Evolutionary conservation across 2,888 invertebrate genomes (phyloP), one percentile per base, ranked within the genome.

Genomic region (Philereme transversata): DNA sequence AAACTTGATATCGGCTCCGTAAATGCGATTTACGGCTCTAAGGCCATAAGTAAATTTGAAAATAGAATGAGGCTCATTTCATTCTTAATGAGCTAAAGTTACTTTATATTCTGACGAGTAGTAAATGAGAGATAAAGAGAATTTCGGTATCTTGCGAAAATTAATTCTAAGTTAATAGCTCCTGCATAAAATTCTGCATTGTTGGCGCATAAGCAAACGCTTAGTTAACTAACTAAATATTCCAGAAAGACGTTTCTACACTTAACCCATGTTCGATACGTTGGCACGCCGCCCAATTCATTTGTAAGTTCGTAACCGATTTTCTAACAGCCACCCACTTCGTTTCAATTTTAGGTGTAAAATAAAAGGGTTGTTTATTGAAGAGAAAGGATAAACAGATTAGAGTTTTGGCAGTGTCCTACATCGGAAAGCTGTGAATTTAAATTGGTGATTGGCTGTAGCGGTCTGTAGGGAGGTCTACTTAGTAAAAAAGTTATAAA

Each of bases 251-350:
- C 34, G 50, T 40, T 33, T 33, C 5, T 44, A 33, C 45, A 35
- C 36, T 22, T 7, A 41, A n/a, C 4, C 60, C 48, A 43, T 51
- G 52, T 44, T 52, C 58, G 49, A 53, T 61, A 53, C 7, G 46
- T 43, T 86, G 84, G 82, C 83, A 78, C 73, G 65, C 60, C 82
- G 86, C 85, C 86, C 82, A 80, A 72, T 76, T 73, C 77, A 80
- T 83, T 78, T 53, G 79, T 76, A 76, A 74, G 80, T 83, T 78
- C 50, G 79, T 76, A 76, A 74, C 69, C 63, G 56, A 68, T 72
- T 75, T 70, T 71, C 69, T 73, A 67, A 71, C 68, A 35, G 64
- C 65, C 40, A 40, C 40, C 57, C 55, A 60, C 54, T 64, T 56
- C 51, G 50, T 53, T 66, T 49, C 49, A 57, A 59, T 62, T 57